Percentiles rank a stretch among this genome's conserved stretches.
These are phyloP conservation scores for Cepaea hortensis DNA, from an alignment of 2,888 invertebrate genomes.

Conservation along the genomic window DNA sequence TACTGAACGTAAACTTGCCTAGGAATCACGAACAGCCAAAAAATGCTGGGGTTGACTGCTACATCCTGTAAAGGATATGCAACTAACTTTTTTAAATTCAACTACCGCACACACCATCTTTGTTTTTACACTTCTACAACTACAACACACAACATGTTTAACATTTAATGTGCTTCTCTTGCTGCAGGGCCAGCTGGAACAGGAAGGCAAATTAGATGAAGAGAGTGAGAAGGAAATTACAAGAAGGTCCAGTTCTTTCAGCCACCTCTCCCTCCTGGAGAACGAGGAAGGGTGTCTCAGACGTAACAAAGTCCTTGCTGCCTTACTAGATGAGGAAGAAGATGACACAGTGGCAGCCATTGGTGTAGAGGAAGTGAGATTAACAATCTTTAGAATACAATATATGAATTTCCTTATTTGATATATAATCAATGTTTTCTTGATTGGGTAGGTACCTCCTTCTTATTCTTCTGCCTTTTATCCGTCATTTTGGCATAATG, in stretches of 20 bases:
- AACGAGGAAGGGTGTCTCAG: slow-evolving; percentile 68
- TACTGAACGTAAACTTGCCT: too few species aligned
- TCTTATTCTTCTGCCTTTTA: too few species aligned
- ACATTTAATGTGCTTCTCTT: neutral
- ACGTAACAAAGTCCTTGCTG: slow-evolving; percentile 67
- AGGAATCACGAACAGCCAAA: too few species aligned
- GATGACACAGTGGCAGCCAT: slow-evolving; percentile 33
- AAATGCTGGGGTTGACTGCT: too few species aligned
- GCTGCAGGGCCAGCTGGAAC: slow-evolving; percentile 62
- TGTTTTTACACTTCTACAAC: too few species aligned
- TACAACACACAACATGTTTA: neutral
- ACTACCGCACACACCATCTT: too few species aligned
- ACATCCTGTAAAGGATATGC: too few species aligned
- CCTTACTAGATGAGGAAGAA: slow-evolving; percentile 63
- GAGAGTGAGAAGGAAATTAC: slow-evolving; percentile 53
- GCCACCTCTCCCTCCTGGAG: slow-evolving; percentile 54
- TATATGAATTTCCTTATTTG: too few species aligned
- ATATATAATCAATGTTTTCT: too few species aligned
- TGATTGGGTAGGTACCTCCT: too few species aligned
- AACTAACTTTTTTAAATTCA: too few species aligned
- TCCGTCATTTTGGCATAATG: too few species aligned
- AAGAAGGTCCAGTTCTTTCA: slow-evolving; percentile 38
- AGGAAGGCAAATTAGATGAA: slow-evolving; percentile 58
- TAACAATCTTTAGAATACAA: neutral
- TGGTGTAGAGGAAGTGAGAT: slow-evolving; percentile 22